These are phyloP conservation scores for Cecropterus lyciades DNA, from an alignment of 1,140 invertebrate genomes.

Conservation along the genomic window DNA sequence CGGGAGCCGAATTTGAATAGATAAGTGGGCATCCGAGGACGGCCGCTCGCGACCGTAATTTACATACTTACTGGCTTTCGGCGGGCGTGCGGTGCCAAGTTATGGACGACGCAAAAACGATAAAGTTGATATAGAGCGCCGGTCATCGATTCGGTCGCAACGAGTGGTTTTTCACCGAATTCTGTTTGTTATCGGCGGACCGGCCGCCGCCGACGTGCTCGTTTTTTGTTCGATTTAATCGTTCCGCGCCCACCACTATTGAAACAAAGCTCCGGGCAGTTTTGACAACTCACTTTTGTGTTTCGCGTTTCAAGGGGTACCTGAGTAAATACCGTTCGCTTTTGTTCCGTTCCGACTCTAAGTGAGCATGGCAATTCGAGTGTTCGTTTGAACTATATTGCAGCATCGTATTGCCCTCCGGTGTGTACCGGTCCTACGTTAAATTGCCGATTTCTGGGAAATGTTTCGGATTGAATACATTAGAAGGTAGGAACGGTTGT, in stretches of 20 bases:
- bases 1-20: constrained; percentile 79
- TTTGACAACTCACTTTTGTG: constrained; percentile 58
- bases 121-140: constrained; percentile 80
- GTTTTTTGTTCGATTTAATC: constrained; percentile 66
- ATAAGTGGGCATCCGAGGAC: constrained; percentile 81
- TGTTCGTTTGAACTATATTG: constrained; percentile 1
- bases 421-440: neutral
- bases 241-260: constrained; percentile 48
- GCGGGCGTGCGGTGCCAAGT: constrained; percentile 73
- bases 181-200: constrained; percentile 68
- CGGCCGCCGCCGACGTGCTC: constrained; percentile 30
- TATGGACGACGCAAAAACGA: constrained; percentile 77
- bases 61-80: constrained; percentile 83
- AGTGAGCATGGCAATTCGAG: constrained; percentile 13
- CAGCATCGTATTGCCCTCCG: neutral
- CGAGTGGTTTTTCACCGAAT: constrained; percentile 66
- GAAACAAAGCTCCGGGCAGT: constrained; percentile 53
- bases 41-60: constrained; percentile 77
- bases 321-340: constrained; percentile 40
- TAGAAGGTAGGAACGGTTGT: neutral
- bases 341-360: constrained; percentile 16
- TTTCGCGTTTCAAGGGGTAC: constrained; percentile 42
- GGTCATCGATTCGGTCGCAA: constrained; percentile 72
- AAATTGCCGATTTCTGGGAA: neutral
- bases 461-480: neutral